phyloP scores from a whole-genome alignment of 1,140 invertebrate genomes.

The Idris sp. region DNA sequence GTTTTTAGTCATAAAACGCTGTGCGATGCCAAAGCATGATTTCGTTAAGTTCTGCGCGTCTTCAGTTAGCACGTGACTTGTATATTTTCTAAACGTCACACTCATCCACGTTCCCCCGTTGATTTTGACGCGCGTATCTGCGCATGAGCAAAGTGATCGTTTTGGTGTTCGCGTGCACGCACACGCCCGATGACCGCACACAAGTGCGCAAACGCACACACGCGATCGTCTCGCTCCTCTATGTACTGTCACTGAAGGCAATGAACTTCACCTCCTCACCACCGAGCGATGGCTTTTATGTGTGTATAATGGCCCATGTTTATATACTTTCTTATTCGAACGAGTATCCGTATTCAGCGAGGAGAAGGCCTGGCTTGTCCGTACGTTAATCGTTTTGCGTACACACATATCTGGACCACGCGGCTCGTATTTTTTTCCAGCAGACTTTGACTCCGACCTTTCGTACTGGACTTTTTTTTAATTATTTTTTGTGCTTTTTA shows the following conservation, averaged over 20 bases:
- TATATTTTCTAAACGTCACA: constrained; percentile 74
- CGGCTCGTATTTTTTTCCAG: constrained; percentile 53
- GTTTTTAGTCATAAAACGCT: neutral
- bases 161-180: constrained; percentile 58
- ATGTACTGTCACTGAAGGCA: constrained; percentile 70
- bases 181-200: constrained; percentile 44
- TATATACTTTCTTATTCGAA: constrained; percentile 68
- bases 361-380: constrained; percentile 60
- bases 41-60: constrained; percentile 70
- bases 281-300: constrained; percentile 71
- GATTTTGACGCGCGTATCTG: constrained; percentile 35
- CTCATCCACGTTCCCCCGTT: constrained; percentile 50
- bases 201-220: constrained; percentile 46
- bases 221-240: constrained; percentile 50
- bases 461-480: constrained; percentile 21
- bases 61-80: constrained; percentile 74
- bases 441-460: constrained; percentile 59
- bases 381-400: constrained; percentile 51
- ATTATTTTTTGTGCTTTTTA: too few species aligned
- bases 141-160: constrained; percentile 58
- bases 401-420: constrained; percentile 53
- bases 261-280: constrained; percentile 77
- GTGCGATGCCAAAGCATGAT: constrained; percentile 36
- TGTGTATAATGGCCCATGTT: constrained; percentile 76
- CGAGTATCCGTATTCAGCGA: constrained; percentile 58